phyloP scores from a whole-genome alignment of 1,140 invertebrate species.

The Bombus affinis region DNA sequence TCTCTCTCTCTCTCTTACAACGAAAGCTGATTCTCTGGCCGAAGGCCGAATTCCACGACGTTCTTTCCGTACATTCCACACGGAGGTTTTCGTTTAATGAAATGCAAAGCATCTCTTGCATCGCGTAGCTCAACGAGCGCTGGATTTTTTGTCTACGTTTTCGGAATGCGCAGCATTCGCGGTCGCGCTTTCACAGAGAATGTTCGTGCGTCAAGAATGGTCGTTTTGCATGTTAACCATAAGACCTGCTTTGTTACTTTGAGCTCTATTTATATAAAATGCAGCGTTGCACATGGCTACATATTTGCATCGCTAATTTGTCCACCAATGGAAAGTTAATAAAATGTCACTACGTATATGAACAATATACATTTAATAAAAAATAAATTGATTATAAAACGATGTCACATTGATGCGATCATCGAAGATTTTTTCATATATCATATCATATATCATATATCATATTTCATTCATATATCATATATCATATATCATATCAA shows the following conservation, averaged over 20 bases:
- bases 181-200: slow-evolving; percentile 1
- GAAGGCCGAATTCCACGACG: slow-evolving; percentile 31
- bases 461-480: no score
- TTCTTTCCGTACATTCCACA: slow-evolving; percentile 31
- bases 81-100: slow-evolving; percentile 28
- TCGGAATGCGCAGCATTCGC: slow-evolving; percentile 39
- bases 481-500: no score
- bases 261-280: background rate
- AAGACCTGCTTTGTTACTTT: background rate
- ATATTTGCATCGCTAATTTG: background rate
- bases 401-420: background rate
- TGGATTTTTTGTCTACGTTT: background rate
- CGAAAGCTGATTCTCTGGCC: background rate
- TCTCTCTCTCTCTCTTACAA: background rate
- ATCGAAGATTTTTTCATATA: background rate
- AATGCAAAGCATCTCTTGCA: slow-evolving; percentile 44
- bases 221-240: background rate
- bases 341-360: background rate
- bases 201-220: background rate
- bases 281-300: background rate
- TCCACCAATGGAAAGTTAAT: background rate
- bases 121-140: background rate
- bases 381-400: background rate
- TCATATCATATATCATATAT: no score
- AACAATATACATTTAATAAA: background rate